Evolutionary conservation across 2,888 invertebrate species (phyloP), one percentile per base, ranked within the genome.

Genomic region (Drosophila crucigera): DNA sequence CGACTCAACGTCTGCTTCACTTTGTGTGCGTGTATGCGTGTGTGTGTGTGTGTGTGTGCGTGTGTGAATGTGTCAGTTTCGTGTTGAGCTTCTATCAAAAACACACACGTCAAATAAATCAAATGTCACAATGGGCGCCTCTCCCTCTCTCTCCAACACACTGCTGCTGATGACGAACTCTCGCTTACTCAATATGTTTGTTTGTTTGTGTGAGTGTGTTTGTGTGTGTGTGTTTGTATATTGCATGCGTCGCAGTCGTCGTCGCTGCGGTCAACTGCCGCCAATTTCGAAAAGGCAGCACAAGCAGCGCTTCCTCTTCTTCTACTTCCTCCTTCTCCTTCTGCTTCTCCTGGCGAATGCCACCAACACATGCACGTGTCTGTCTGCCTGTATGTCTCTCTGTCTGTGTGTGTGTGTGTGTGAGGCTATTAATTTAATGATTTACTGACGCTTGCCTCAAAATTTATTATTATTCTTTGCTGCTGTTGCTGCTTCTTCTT

Each of bases 21-120:
- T 59, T 25, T 59, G 43, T 69, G 19, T 31, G 19, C 68, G 31
- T 53, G 25, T 50, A 41, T 43, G 10, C 47, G 31, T 31, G 30
- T 35, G 39, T 63, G 63, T 47, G 55, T 68, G 68, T 56, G 53
- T 60, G 5, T 30, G 74, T 54, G 65, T 66, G 72, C 72, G 63
- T 78, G 67, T 83, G 77, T 76, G 78, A 74, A 76, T 75, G 84
- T 87, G 85, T 87, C 89, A 89, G 85, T 90, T 90, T 89, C 91
- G 89, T 90, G 90, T 91, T 90, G 89, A 87, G 91, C 90, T 85
- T 90, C 90, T 91, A 90, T 91, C 90, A 91, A 90, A 91, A 90
- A 91, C 91, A 91, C 91, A 91, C 91, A 91, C 86, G 90, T 91
- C 91, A 91, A 91, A 92, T 92, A 92, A 92, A 92, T 92, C 92